Base-by-base conservation (phyloP, 2,888 invertebrate species). In the Mayetiola destructor region DNA sequence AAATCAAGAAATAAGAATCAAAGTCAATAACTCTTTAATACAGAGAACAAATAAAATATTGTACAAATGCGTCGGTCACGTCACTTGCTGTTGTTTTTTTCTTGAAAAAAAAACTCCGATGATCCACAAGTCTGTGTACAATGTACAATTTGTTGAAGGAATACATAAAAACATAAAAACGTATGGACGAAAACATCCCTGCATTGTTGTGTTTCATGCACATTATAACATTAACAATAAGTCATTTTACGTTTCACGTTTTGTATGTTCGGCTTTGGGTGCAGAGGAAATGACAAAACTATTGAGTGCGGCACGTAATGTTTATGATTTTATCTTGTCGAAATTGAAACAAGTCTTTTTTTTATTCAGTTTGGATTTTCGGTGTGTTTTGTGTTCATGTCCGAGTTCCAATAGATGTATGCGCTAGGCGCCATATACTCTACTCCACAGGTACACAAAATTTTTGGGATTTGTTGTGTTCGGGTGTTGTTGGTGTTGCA, bases 251-350 rank as follows among this genome's bases (percentile, higher is more conserved):
- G 8, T 20, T 12, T 40, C 18, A 4, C 9, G 8, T 18, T 18
- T 40, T 8, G 16, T 18, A 20, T 40, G 16, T n/a, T 40, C 20
- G 16, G 16, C 20, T 39, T 39, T 39, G 8, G 18, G 39, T 48
- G 48, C 27, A 48, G 3, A 23, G 4, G 27, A 21, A 14, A 48
- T 48, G 27, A 27, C 27, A 48, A 48, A 48, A 27, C 27, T 14
- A 27, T 48, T 48, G 27, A 48, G 27, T n/a, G n/a, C n/a, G 27
- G 29, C 48, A 48, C 48, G 48, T 48, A 48, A 27, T 9, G 29
- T 48, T 48, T 48, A 48, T 48, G 48, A 48, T 48, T 27, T 48
- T 48, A 48, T 48, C 48, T 48, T 48, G 48, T 48, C 27, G 27
- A 48, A 48, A 48, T 48, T 27, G 48, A 48, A 48, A 48, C 27